A percentile compares a stretch with the other conserved stretches of the same genome.
Conservation (phyloP, 2,113 vertebrate genomes). For the Pachypanchax playfairii region DNA sequence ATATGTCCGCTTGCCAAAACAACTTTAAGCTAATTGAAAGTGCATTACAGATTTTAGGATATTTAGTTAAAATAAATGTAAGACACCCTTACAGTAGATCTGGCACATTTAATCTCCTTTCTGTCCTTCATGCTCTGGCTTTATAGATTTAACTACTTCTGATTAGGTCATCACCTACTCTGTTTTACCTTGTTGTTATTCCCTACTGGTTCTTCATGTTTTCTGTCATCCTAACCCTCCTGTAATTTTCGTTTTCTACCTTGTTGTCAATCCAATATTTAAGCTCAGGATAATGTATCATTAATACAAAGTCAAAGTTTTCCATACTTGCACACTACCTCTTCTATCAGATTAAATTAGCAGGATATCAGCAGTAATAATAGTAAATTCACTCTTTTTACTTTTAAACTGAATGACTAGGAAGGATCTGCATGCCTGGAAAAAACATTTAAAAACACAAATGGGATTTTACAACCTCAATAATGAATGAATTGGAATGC, state of each 20-base stretch:
- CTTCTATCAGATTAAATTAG: neutral
- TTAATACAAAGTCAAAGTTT: neutral
- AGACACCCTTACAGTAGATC: slow-evolving; percentile 10
- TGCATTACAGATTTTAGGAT: slow-evolving; percentile 18
- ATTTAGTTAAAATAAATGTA: slow-evolving; percentile 42
- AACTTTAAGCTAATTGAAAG: slow-evolving; percentile 29
- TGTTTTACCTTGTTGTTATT: slow-evolving; percentile 16
- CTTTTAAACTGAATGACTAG: neutral
- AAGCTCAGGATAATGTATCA: neutral
- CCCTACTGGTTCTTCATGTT: neutral
- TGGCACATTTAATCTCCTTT: slow-evolving; percentile 20
- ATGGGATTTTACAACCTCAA: too few species aligned
- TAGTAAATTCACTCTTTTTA: neutral
- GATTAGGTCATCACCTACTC: slow-evolving; percentile 13
- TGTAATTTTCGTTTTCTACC: neutral
- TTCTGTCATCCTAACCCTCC: neutral
- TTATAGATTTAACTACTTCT: slow-evolving; percentile 22
- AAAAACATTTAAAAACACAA: too few species aligned
- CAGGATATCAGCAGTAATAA: neutral
- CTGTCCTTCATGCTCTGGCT: slow-evolving; percentile 36
- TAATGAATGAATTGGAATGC: too few species aligned
- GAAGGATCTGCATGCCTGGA: too few species aligned
- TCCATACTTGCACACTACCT: neutral
- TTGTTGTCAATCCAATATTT: neutral
- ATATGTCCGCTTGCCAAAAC: slow-evolving; percentile 50